phyloP scores from a whole-genome alignment of 2,888 invertebrate species.

The Mellilla xanthometata region DNA sequence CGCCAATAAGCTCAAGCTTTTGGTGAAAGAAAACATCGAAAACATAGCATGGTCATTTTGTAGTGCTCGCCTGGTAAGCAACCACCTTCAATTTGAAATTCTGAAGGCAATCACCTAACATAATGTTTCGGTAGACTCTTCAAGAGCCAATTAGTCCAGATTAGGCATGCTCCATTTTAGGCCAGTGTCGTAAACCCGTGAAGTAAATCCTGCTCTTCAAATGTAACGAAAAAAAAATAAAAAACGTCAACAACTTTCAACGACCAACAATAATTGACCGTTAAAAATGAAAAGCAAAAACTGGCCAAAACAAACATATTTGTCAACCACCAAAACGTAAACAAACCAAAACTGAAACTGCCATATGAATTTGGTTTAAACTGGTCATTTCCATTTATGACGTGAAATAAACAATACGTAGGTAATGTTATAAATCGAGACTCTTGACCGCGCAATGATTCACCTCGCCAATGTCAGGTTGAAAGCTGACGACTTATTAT shows the following conservation, averaged over 20 bases:
- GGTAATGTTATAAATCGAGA: constrained; percentile 16
- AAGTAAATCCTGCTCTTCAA: no score
- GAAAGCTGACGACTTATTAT: constrained; percentile 1
- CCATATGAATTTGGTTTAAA: constrained; percentile 26
- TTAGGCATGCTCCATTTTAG: no score
- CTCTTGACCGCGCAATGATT: constrained; percentile 23
- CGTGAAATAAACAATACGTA: constrained; percentile 29
- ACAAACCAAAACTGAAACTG: constrained; percentile 27
- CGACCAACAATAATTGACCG: not conserved
- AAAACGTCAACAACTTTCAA: constrained; percentile 1
- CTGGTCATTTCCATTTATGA: constrained; percentile 28
- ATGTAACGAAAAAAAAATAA: no score
- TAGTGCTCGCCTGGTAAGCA: no score
- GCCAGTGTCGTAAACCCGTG: no score
- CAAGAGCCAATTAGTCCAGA: no score
- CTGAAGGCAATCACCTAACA: no score
- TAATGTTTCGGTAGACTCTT: no score
- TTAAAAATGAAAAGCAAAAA: constrained; percentile 12
- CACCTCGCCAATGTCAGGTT: constrained; percentile 22
- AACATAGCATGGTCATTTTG: no score
- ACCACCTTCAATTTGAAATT: no score
- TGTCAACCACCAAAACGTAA: constrained; percentile 25
- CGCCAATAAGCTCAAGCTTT: no score
- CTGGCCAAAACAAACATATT: constrained; percentile 23
- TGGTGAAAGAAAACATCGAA: no score